A percentile compares a stretch with the other conserved stretches of the same genome.
These are phyloP conservation scores for Notamacropus eugenii DNA, from an alignment of 2,797 vertebrate genomes.

Conservation along the genomic window DNA sequence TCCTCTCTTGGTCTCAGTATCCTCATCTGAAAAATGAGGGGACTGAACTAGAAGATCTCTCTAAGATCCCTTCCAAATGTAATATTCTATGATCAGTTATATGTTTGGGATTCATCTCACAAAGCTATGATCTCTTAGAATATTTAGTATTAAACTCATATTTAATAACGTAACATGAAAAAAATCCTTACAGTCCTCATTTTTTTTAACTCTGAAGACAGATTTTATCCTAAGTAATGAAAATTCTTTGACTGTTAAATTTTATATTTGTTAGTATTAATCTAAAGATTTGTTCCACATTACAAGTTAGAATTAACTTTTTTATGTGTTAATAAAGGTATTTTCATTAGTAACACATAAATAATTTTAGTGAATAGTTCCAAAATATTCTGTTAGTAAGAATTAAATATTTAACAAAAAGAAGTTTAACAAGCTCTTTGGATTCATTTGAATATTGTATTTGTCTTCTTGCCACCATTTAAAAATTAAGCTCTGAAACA, in stretches of 20 bases:
- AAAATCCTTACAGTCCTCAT: constrained; percentile 2
- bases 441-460: constrained; percentile 55
- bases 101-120: constrained; percentile 47
- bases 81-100: not conserved
- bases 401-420: constrained; percentile 49
- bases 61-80: not conserved
- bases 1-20: not conserved
- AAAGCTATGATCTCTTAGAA: constrained; percentile 27
- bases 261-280: constrained; percentile 43
- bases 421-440: constrained; percentile 52
- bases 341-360: constrained; percentile 50
- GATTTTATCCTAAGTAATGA: constrained; percentile 23
- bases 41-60: not conserved
- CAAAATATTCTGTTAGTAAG: constrained; percentile 57
- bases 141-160: not conserved
- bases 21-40: not conserved
- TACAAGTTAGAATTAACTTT: constrained; percentile 47
- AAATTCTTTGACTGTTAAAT: constrained; percentile 49
- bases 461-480: constrained; percentile 76
- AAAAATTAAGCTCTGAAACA: constrained; percentile 58
- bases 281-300: constrained; percentile 45
- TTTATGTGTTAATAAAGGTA: constrained; percentile 49
- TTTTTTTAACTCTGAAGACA: constrained; percentile 45
- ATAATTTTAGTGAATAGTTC: constrained; percentile 54
- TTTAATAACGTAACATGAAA: constrained; percentile 37